These are phyloP conservation scores for Polypterus senegalus DNA, from an alignment of 2,113 vertebrate species.

Conservation along the genomic window DNA sequence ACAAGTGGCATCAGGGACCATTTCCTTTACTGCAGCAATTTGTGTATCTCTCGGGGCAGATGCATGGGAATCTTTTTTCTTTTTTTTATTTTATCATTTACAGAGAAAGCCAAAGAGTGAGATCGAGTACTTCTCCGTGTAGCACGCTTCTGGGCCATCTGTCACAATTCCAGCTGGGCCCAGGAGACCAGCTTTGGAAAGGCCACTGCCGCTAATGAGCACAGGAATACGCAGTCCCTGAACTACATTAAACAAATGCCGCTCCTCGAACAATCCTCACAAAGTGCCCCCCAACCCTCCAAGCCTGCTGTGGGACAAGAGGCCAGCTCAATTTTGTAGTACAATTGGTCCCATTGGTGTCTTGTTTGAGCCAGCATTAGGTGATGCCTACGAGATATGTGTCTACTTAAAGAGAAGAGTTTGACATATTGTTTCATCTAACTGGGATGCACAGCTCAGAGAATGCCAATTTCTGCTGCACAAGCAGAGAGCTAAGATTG, in stretches of 20 bases:
- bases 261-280: slow-evolving; percentile 26
- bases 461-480: slow-evolving; percentile 16
- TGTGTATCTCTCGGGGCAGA: slow-evolving; percentile 34
- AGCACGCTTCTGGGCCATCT: slow-evolving; percentile 44
- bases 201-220: slow-evolving; percentile 40
- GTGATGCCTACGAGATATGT: slow-evolving; percentile 19
- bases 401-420: slow-evolving; percentile 9
- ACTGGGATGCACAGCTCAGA: not conserved
- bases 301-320: slow-evolving; percentile 27
- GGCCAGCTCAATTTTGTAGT: slow-evolving; percentile 15
- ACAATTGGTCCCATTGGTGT: slow-evolving; percentile 28
- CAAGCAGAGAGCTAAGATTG: slow-evolving; percentile 1
- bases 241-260: slow-evolving; percentile 39
- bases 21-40: slow-evolving; percentile 38
- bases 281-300: slow-evolving; percentile 31
- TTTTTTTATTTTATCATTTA: slow-evolving; percentile 21
- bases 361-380: slow-evolving; percentile 19
- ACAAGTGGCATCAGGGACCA: slow-evolving; percentile 33
- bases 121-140: slow-evolving; percentile 28
- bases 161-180: slow-evolving; percentile 42
- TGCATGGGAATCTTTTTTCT: slow-evolving; percentile 42
- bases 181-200: slow-evolving; percentile 46
- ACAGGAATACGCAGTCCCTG: slow-evolving; percentile 30
- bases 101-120: slow-evolving; percentile 30
- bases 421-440: slow-evolving; percentile 1